Evolutionary conservation across 2,113 vertebrate genomes (phyloP).

Genomic region (Cheirogaleus medius): DNA sequence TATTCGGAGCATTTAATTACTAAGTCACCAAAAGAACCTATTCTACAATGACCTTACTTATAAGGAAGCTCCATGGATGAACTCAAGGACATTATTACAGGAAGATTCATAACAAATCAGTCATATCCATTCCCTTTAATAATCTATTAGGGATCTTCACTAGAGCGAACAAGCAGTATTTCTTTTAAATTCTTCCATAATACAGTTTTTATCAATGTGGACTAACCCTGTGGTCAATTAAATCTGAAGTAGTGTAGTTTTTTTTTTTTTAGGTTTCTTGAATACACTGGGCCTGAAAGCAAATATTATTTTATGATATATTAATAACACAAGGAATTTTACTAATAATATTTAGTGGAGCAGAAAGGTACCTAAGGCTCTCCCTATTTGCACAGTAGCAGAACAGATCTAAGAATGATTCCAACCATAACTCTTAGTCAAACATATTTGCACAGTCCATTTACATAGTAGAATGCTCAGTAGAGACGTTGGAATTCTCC

Average conservation of each 20-base stretch:
- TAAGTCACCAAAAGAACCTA: not conserved
- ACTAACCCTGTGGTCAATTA: slow-evolving; percentile 66
- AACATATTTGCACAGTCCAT: slow-evolving; percentile 53
- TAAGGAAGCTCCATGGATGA: not conserved
- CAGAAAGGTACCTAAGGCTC: slow-evolving; percentile 8
- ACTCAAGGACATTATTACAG: not conserved
- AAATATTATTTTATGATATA: slow-evolving; percentile 70
- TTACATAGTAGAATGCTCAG: slow-evolving; percentile 36
- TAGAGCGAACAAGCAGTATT: not conserved
- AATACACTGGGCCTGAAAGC: slow-evolving; percentile 56
- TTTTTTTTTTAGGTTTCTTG: slow-evolving; percentile 42
- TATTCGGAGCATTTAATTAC: slow-evolving; percentile 50
- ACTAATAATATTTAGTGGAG: slow-evolving; percentile 25
- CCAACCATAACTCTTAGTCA: slow-evolving; percentile 50
- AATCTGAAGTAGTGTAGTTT: slow-evolving; percentile 52
- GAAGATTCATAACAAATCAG: slow-evolving; percentile 14
- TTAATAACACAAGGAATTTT: slow-evolving; percentile 65
- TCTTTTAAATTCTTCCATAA: slow-evolving; percentile 53
- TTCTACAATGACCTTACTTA: not conserved
- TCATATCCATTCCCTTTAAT: slow-evolving; percentile 39
- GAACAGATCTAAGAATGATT: not conserved
- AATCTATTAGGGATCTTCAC: not conserved
- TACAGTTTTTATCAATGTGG: slow-evolving; percentile 63
- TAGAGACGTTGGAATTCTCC: not conserved
- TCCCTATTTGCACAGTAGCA: slow-evolving; percentile 58